phyloP scores from a whole-genome alignment of 2,888 invertebrate species.

The Mystacides longicornis region DNA sequence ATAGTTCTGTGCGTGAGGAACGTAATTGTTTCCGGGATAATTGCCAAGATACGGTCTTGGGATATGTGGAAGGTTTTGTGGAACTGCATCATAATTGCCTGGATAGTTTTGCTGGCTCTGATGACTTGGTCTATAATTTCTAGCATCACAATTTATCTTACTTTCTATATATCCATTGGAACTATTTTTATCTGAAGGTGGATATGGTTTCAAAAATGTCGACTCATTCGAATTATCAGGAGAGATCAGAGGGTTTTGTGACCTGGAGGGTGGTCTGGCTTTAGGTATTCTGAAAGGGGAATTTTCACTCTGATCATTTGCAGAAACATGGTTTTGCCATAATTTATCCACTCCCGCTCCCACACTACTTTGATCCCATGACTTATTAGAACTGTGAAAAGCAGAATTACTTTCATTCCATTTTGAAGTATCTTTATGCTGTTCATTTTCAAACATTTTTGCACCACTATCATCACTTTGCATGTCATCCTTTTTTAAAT shows the following conservation, averaged over 20 bases:
- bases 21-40: constrained; percentile 39
- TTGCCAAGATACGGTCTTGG: constrained; percentile 36
- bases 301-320: constrained; percentile 41
- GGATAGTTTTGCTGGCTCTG: constrained; percentile 38
- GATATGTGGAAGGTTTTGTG: constrained; percentile 33
- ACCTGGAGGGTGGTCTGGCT: constrained; percentile 56
- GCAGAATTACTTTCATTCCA: constrained; percentile 21
- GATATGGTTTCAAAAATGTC: constrained; percentile 57
- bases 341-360: constrained; percentile 24
- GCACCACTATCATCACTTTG: background rate
- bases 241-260: constrained; percentile 42
- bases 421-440: constrained; percentile 12
- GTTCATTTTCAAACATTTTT: constrained; percentile 22
- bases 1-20: constrained; percentile 43
- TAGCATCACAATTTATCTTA: constrained; percentile 41
- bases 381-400: constrained; percentile 30
- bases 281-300: constrained; percentile 57
- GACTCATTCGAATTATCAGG: constrained; percentile 44
- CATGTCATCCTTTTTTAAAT: background rate
- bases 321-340: constrained; percentile 30
- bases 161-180: constrained; percentile 42
- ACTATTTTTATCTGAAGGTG: constrained; percentile 47
- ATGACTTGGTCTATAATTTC: constrained; percentile 34
- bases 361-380: constrained; percentile 35
- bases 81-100: constrained; percentile 40